Evolutionary conservation across 1,140 invertebrate genomes (phyloP), one percentile per base, ranked within the genome.

Genomic region (Rhopalosiphum padi): DNA sequence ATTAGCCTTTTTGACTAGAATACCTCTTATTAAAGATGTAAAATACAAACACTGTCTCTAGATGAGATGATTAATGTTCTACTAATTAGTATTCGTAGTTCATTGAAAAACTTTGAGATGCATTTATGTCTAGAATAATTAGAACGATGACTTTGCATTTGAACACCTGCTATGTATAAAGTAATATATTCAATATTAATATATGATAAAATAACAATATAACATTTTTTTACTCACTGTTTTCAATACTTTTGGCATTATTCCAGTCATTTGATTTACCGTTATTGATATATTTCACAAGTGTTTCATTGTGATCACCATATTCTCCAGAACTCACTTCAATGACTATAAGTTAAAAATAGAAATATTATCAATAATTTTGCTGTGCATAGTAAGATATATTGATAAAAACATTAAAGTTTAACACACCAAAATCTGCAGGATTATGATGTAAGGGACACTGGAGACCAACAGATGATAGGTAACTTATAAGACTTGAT

Each of bases 401-500:
- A 55, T 21, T 30, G 48, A 55, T n/a, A 35, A n/a, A 11, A 35
- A 46, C 7, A 30, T 15, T 15, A 18, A 86, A 51, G 1, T 55
- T n/a, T 18, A 55, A 48, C 83, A 94, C 96, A 98, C 98, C 96
- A 95, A 98, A 99, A 96, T 99, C 98, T 46, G 98, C 98, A 21
- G 98, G 98, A 95, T 99, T 99, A 95, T 99, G 98, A 95, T 99
- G 99, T 41, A 97, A 96, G 3, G 99, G 99, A 95, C 99, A 99
- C 11, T 96, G 95, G 6, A 99, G 95, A 22, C 97, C 97, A 68
- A 98, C 96, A 5, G 96, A 96, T 8, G 96, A 95, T 55, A 99
- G 96, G 95, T 98, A 98, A n/a, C 98, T 97, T 25, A 99, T 95
- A 18, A 99, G 95, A 55, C 97, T 96, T 55, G 95, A 95, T 1